Base-by-base conservation (phyloP, 2,888 invertebrate species). In the Boloria euphrosyne region DNA sequence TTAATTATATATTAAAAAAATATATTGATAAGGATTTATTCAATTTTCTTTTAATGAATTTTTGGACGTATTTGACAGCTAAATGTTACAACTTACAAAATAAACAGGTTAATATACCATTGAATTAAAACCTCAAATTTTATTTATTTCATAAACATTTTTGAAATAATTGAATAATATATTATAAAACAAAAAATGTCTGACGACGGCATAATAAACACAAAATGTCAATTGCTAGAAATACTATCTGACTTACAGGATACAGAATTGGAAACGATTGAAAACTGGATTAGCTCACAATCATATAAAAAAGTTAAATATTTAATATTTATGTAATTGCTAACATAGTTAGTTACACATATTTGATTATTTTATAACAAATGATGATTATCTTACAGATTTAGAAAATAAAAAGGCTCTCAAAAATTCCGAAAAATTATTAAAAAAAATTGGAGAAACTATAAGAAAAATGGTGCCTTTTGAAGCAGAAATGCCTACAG, bases 381-480 rank as follows among this genome's bases (percentile, higher is more conserved):
- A 17, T n/a, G 4, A 14, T 53, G 4, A 14, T 53, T 49, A 2
- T 13, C 50, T 58, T 67, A 62, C 78, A 92, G 92, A 90, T 78
- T 77, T 92, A 64, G 77, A 84, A 69, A 76, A 71, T 31, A 82
- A 86, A 64, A 84, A 77, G 69, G 58, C 72, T 3, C 68, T 90
- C 2, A 72, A 76, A 61, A 80, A 75, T 44, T 76, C 80, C 16
- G 88, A 89, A 62, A 82, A 83, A 58, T 72, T 73, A 13, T 74
- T 92, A 4, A 75, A 80, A 54, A 82, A 86, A 71, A 87, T 92
- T 65, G 86, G 85, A 3, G 76, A 82, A 44, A 79, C 80, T 2
- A 81, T 92, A 44, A 89, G 85, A 69, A 80, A 84, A 69, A 70
- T 86, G 7, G 77, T 92, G 14, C 92, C 92, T 13, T 82, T 88